phyloP scores from a whole-genome alignment of 1,140 invertebrate species.

The Lasioglossum albipes region DNA sequence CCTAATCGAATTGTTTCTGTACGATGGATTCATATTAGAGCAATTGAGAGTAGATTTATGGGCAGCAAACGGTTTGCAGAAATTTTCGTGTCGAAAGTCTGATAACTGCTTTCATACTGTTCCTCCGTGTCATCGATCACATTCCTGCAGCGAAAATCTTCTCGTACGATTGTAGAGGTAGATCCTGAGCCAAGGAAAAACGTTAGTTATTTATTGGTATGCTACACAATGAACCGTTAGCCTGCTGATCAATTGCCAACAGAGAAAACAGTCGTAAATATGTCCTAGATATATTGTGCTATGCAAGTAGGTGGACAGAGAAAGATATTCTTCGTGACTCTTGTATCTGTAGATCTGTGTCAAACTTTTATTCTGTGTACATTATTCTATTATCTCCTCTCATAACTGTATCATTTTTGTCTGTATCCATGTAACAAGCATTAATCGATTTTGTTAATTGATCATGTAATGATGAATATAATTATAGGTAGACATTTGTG shows the following conservation, averaged over 20 bases:
- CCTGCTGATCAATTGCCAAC: conserved; percentile 43
- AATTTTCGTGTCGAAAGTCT: background rate
- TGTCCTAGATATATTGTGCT: conserved; percentile 40
- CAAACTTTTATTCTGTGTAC: conserved; percentile 9
- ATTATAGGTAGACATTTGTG: background rate
- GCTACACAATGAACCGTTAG: conserved; percentile 36
- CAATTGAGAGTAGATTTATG: background rate
- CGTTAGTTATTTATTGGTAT: conserved; percentile 25
- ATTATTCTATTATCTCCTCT: background rate
- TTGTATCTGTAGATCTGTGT: conserved; percentile 17
- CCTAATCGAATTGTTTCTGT: background rate
- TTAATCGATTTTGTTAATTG: background rate
- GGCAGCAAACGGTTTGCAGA: background rate
- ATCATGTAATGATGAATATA: background rate
- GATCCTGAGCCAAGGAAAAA: conserved; percentile 14
- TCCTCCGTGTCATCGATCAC: conserved; percentile 8
- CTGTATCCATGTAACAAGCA: too few species aligned
- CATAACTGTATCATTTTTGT: background rate
- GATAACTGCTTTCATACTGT: background rate
- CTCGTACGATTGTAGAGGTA: background rate
- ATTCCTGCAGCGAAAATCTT: background rate
- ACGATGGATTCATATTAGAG: background rate
- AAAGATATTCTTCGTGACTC: conserved; percentile 43
- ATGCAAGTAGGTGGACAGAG: conserved; percentile 42
- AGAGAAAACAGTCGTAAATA: conserved; percentile 46